Evolutionary conservation across 2,797 vertebrate species (phyloP).

Genomic region (Dromococcyx pavoninus): DNA sequence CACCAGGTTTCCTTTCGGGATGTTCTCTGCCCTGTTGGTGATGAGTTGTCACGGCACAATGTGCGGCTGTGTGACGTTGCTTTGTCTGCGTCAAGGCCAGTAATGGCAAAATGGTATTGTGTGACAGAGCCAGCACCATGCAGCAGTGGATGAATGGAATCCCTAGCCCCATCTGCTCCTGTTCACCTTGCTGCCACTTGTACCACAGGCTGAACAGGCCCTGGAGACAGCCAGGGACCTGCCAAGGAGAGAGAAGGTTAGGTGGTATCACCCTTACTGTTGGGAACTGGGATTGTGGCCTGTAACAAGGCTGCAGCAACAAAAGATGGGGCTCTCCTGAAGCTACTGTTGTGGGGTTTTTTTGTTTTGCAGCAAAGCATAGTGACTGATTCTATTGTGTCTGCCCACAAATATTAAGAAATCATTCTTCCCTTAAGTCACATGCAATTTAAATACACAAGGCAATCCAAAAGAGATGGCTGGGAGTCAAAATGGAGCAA

Average conservation of each 20-base stretch:
- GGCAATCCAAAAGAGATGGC: neutral
- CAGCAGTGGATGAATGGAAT: neutral
- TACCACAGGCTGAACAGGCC: neutral
- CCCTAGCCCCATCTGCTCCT: neutral
- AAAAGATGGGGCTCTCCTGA: neutral
- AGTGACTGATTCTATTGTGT: neutral
- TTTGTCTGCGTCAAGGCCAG: neutral
- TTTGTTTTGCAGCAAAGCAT: neutral
- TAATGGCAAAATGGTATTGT: neutral
- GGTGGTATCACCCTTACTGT: neutral
- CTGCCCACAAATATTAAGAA: neutral
- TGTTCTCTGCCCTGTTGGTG: neutral
- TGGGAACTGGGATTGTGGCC: neutral
- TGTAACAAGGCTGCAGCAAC: neutral
- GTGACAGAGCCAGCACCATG: neutral
- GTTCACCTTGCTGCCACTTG: neutral
- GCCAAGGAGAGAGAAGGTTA: neutral
- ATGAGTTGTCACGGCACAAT: neutral
- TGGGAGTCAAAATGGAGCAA: neutral
- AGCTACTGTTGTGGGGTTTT: neutral
- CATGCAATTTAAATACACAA: conserved; percentile 11
- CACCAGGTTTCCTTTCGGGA: neutral
- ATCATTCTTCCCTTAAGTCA: neutral
- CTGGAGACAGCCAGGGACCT: neutral
- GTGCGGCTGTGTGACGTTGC: neutral